Evolutionary conservation across 2,888 invertebrate genomes (phyloP).

Genomic region (Parnassius mnemosyne): DNA sequence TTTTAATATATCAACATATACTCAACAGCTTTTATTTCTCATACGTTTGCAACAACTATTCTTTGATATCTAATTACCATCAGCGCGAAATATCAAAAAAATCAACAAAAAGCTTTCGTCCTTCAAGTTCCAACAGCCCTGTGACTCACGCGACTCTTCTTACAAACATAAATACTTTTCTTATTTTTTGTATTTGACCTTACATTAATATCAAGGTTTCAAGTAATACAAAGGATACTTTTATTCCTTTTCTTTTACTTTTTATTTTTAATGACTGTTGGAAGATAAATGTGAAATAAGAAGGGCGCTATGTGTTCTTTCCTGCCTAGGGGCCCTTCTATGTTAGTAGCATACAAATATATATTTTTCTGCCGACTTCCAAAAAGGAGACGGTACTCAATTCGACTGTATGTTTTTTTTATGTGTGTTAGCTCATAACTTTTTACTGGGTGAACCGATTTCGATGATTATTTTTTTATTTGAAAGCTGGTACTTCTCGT

Average conservation of each 20-base stretch:
- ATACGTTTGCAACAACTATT: slow-evolving; percentile 27
- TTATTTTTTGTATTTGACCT: neutral
- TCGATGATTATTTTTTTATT: too few species aligned
- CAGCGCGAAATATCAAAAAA: slow-evolving; percentile 30
- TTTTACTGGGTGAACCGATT: too few species aligned
- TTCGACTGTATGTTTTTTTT: too few species aligned
- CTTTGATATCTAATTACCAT: slow-evolving; percentile 33
- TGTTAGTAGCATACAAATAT: too few species aligned
- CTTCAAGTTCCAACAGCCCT: slow-evolving; percentile 22
- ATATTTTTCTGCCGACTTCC: too few species aligned
- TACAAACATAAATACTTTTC: slow-evolving; percentile 7
- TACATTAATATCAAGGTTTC: slow-evolving; percentile 5
- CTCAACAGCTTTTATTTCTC: slow-evolving; percentile 8
- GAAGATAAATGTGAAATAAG: too few species aligned
- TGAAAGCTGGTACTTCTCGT: too few species aligned
- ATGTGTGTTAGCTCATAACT: too few species aligned
- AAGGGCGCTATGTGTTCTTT: too few species aligned
- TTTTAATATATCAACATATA: neutral
- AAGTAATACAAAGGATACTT: neutral
- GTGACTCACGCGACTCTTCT: slow-evolving; percentile 14
- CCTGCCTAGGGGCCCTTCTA: too few species aligned
- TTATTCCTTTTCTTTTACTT: neutral
- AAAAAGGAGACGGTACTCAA: too few species aligned
- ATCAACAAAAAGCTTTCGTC: slow-evolving; percentile 29
- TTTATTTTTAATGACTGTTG: neutral